Evolutionary conservation across 2,113 vertebrate genomes (phyloP).

Genomic region (Albula glossodonta): DNA sequence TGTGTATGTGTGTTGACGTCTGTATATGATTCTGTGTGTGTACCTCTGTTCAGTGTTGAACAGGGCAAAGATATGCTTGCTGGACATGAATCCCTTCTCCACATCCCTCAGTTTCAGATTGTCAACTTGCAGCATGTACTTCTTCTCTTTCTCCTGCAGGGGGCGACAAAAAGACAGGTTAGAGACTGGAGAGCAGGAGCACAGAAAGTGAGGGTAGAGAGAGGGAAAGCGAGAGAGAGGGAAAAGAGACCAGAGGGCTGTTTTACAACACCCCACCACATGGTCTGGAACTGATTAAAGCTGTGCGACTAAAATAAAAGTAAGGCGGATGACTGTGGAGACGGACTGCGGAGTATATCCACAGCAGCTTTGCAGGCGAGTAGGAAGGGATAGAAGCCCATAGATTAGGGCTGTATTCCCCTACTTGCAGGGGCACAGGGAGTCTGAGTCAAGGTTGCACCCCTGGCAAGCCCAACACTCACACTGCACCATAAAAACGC

Average conservation of each 20-base stretch:
- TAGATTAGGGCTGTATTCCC: conserved; percentile 33
- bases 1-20: background rate
- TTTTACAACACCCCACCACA: conserved; percentile 32
- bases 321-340: conserved; percentile 29
- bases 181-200: conserved; percentile 41
- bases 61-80: conserved; percentile 96
- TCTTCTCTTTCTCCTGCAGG: conserved; percentile 94
- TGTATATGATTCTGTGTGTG: background rate
- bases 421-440: background rate
- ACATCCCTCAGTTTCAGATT: conserved; percentile 94
- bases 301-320: conserved; percentile 47
- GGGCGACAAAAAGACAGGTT: conserved; percentile 51
- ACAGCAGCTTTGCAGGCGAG: conserved; percentile 34
- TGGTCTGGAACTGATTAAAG: conserved; percentile 51
- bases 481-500: background rate
- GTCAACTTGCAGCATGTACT: conserved; percentile 97
- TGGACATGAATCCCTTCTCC: conserved; percentile 98
- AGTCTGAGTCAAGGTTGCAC: background rate
- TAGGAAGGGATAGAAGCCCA: conserved; percentile 26
- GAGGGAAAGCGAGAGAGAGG: conserved; percentile 21
- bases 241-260: conserved; percentile 13
- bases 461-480: background rate
- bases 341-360: conserved; percentile 32
- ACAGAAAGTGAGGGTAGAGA: background rate
- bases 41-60: conserved; percentile 99